Conservation (phyloP, 2,888 invertebrate species). For the Priocnemis perturbator region DNA sequence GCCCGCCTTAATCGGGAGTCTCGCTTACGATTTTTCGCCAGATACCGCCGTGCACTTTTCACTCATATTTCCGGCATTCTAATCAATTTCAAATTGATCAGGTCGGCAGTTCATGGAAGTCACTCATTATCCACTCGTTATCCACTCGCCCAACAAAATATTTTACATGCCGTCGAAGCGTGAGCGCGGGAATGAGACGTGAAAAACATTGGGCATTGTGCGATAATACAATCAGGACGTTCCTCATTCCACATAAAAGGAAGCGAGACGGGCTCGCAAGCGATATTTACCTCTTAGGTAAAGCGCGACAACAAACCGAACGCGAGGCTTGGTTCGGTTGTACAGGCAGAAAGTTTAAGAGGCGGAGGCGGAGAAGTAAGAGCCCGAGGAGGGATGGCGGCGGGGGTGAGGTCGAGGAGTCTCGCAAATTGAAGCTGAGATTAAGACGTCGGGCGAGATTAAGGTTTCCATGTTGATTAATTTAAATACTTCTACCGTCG, state of each 20-base stretch:
- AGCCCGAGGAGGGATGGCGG: background rate
- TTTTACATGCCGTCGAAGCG: too few species aligned
- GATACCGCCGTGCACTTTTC: too few species aligned
- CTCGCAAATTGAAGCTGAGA: slow-evolving; percentile 58
- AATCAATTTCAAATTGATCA: background rate
- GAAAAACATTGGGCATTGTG: too few species aligned
- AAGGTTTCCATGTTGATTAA: slow-evolving; percentile 61
- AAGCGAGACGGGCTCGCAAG: slow-evolving; percentile 19
- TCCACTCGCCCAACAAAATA: too few species aligned
- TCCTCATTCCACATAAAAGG: background rate
- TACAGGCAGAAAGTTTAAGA: slow-evolving; percentile 41
- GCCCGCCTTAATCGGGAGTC: too few species aligned
- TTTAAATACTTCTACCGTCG: slow-evolving; percentile 56
- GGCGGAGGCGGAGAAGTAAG: slow-evolving; percentile 14
- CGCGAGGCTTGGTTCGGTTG: slow-evolving; percentile 26
- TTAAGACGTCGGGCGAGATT: slow-evolving; percentile 61
- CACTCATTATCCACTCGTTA: too few species aligned
- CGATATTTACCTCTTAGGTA: slow-evolving; percentile 4
- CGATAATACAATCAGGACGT: background rate
- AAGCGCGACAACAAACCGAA: background rate
- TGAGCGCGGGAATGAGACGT: too few species aligned
- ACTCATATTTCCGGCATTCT: background rate
- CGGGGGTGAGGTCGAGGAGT: slow-evolving; percentile 27
- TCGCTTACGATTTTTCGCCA: background rate
- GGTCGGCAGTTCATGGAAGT: slow-evolving; percentile 9